These are phyloP conservation scores for Cheirogaleus medius DNA, from an alignment of 2,113 vertebrate species.

Conservation along the genomic window DNA sequence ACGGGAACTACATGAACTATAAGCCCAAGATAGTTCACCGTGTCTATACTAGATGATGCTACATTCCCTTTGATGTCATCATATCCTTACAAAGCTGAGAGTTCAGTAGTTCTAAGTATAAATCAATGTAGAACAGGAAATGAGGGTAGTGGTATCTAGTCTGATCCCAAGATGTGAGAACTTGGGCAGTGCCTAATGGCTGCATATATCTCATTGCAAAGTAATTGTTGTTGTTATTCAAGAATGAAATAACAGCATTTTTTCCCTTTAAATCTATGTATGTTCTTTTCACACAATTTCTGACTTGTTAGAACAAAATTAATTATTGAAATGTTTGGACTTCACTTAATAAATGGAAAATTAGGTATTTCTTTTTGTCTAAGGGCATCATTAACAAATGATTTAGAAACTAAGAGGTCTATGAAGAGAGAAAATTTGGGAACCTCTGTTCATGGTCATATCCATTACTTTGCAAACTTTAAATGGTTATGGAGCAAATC, in stretches of 20 bases:
- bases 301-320: background rate
- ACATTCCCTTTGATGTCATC: background rate
- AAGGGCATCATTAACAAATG: background rate
- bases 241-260: background rate
- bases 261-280: background rate
- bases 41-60: background rate
- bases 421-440: background rate
- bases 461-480: background rate
- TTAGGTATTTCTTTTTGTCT: background rate
- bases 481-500: background rate
- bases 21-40: background rate
- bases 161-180: background rate
- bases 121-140: background rate
- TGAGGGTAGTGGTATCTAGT: fast-evolving
- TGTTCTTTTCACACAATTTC: background rate
- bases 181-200: background rate
- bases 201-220: fast-evolving
- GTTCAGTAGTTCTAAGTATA: background rate
- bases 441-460: background rate
- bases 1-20: background rate
- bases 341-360: background rate
- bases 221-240: background rate
- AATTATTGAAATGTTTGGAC: background rate
- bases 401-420: background rate
- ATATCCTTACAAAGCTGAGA: background rate